These are phyloP conservation scores for Hyalella azteca DNA, from an alignment of 2,888 invertebrate species.

Conservation along the genomic window DNA sequence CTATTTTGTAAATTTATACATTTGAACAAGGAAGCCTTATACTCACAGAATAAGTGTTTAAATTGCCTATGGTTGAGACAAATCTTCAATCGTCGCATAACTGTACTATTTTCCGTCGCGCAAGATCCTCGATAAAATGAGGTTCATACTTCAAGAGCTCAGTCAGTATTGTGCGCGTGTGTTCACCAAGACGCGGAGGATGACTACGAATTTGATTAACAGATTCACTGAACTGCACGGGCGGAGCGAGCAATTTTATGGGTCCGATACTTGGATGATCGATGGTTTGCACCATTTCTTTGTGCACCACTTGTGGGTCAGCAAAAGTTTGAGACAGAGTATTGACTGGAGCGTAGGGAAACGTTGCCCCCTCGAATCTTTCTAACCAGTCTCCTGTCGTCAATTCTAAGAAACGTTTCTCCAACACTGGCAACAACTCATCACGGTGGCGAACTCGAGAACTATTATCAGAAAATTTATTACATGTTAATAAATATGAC, in stretches of 20 bases:
- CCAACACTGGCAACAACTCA: slow-evolving; percentile 72
- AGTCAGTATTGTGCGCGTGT: slow-evolving; percentile 68
- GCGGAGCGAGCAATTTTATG: slow-evolving; percentile 82
- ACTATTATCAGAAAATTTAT: slow-evolving; percentile 75
- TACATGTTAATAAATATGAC: slow-evolving; percentile 70
- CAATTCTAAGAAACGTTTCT: slow-evolving; percentile 70
- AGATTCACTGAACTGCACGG: slow-evolving; percentile 79
- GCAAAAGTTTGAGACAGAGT: slow-evolving; percentile 82
- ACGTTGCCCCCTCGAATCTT: slow-evolving; percentile 75
- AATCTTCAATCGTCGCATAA: neutral
- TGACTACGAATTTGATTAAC: slow-evolving; percentile 74
- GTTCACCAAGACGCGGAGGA: slow-evolving; percentile 87
- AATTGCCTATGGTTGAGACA: too few species aligned
- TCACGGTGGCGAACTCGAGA: slow-evolving; percentile 78
- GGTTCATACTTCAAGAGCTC: neutral
- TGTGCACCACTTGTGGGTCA: slow-evolving; percentile 75
- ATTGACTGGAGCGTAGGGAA: slow-evolving; percentile 92
- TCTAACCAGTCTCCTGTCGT: slow-evolving; percentile 77
- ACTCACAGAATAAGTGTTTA: too few species aligned
- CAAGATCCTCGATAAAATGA: neutral
- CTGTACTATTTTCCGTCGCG: neutral
- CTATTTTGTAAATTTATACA: too few species aligned
- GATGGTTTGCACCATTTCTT: slow-evolving; percentile 75
- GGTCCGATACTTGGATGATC: slow-evolving; percentile 73
- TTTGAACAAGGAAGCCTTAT: too few species aligned